phyloP scores from a whole-genome alignment of 1,140 invertebrate species.

The Drosophila subpulchrella region DNA sequence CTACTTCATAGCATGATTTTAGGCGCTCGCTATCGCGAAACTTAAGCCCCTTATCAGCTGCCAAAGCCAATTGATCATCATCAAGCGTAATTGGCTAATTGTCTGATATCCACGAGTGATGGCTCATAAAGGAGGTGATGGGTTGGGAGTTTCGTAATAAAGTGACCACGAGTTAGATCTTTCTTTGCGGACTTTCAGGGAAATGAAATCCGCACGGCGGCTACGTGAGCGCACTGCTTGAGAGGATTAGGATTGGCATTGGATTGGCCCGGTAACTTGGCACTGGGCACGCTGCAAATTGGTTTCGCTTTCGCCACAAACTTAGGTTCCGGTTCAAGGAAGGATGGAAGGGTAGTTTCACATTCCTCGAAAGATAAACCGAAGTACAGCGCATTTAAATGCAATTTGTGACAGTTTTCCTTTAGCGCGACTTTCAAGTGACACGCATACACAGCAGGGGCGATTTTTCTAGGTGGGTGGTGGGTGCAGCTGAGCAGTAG shows the following conservation, averaged over 20 bases:
- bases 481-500: neutral
- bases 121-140: constrained; percentile 5
- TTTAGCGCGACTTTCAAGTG: constrained; percentile 63
- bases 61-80: constrained; percentile 44
- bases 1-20: constrained; percentile 24
- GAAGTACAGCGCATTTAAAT: constrained; percentile 69
- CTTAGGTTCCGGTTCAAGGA: constrained; percentile 8
- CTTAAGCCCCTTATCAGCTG: constrained; percentile 43
- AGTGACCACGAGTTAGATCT: constrained; percentile 16
- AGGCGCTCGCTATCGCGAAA: constrained; percentile 31
- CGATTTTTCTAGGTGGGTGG: neutral
- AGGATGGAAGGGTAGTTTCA: constrained; percentile 8
- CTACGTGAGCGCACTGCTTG: constrained; percentile 32
- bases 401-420: constrained; percentile 72
- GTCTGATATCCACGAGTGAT: constrained; percentile 21
- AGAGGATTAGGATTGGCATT: neutral
- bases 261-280: constrained; percentile 18
- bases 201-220: constrained; percentile 3
- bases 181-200: neutral
- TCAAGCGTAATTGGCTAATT: constrained; percentile 31
- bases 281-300: constrained; percentile 41
- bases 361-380: constrained; percentile 54
- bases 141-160: constrained; percentile 2
- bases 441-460: constrained; percentile 46
- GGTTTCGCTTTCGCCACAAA: constrained; percentile 37